Base-by-base conservation (phyloP, 2,888 invertebrate genomes). In the Glaucopsyche alexis region DNA sequence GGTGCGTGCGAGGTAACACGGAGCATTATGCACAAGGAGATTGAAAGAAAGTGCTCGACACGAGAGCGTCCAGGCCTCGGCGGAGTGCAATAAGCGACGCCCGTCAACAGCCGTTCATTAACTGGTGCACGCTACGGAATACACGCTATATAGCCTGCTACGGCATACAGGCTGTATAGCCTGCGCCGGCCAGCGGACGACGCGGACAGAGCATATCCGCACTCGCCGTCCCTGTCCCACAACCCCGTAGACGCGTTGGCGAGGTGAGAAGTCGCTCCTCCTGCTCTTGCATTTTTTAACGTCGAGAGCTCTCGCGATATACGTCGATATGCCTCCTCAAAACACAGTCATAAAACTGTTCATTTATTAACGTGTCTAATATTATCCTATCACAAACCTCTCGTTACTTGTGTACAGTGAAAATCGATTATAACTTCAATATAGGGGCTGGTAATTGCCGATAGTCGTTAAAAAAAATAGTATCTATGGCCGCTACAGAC, bases 1-100 rank as follows among this genome's bases (percentile, higher is more conserved):
- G 80, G 89, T 89, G 89, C 89, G 89, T 89, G 87, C 85, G 81
- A 85, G 85, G 86, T 82, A 86, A 86, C 88, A 85, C 84, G 83
- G 82, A 84, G 87, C 88, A 91, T 91, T 91, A 90, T 91, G 89
- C 91, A 89, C 88, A 87, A 88, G 88, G 84, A 87, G 87, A 87
- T 88, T 91, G 91, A 90, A 90, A 90, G 90, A 90, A 90, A 88
- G 88, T 87, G 81, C 90, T 90, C 85, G 84, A 90, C 85, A 85
- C 82, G 85, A 90, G 90, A 85, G 90, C 88, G 91, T 89, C 91
- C 91, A 81, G 88, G 88, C 80, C 87, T 83, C 85, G 82, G 77
- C 84, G 81, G 87, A 89, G 90, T 86, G 90, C 88, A 89, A 91
- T 90, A 88, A 90, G 86, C 89, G 89, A 87, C 89, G 87, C 88